Evolutionary conservation across 2,888 invertebrate species (phyloP), one percentile per base, ranked within the genome.

Genomic region (Aspidiotus rigidus): DNA sequence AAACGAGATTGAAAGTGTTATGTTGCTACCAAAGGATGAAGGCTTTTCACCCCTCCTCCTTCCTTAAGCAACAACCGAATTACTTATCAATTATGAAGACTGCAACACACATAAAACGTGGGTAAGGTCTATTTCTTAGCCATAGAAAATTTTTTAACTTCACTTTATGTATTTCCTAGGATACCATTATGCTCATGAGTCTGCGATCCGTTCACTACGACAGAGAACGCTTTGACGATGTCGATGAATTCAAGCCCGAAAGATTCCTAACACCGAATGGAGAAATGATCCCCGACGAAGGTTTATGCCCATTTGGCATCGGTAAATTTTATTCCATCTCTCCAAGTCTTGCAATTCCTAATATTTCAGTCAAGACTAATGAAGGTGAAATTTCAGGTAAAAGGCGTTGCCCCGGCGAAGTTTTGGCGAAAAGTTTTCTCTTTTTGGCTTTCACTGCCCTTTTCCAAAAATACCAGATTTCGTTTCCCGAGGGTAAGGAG

Each of bases 181-280:
- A 83, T 69, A 75, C 83, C 0, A 80, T 81, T 0, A 74, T 84
- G 13, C 75, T 85, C 9, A 79, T 83, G 0, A 82, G 82, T 63
- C 49, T 83, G 16, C 78, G 82, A 73, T 81, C 83, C 1, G 80
- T 85, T 7, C 81, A 84, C 73, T 80, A 82, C 76, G 83, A 86
- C 74, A 77, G 80, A 40, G 74, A 79, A 1, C 78, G 82, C 70
- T 87, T 85, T 83, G 78, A 78, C 0, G 83, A 87, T 73, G 86
- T 87, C 0, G 78, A 83, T 40, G 77, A 74, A 2, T 87, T 87
- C 74, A 79, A 82, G 5, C 87, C 87, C 0, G 85, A 86, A 75
- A 79, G 87, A 72, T 86, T 86, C 74, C 74, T 87, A 8, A 74
- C 77, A 64, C 69, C 77, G 9, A 76, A 77, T 7, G 74, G 75